Percentiles rank a stretch among this genome's conserved stretches.
Evolutionary conservation across 2,888 invertebrate species (phyloP).

Genomic region (Tholera decimalis): DNA sequence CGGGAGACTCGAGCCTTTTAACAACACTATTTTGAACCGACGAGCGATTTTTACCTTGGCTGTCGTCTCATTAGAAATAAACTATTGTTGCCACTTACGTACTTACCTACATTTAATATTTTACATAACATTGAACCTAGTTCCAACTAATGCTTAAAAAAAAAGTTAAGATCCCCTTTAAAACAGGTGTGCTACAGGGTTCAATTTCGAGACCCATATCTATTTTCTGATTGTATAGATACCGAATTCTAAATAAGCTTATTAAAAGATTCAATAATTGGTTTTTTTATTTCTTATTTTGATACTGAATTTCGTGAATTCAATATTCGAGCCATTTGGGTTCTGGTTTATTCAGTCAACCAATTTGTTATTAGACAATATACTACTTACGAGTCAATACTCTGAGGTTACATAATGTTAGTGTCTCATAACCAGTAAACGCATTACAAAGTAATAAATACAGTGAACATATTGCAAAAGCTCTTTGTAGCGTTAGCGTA

Average conservation of each 20-base stretch:
- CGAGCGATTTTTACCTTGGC: conserved; percentile 11
- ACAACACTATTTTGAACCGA: too few relatives aligned
- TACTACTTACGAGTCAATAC: conserved; percentile 5
- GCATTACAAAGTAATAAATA: conserved; percentile 26
- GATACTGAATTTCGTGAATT: too few relatives aligned
- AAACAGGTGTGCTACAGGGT: not conserved
- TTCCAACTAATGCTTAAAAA: not conserved
- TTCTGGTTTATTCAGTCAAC: conserved; percentile 1
- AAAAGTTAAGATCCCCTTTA: not conserved
- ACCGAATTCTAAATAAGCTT: not conserved
- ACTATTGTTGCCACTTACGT: not conserved
- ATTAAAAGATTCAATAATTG: not conserved
- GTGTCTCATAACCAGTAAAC: conserved; percentile 12
- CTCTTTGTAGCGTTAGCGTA: too few relatives aligned
- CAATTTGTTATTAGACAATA: conserved; percentile 13
- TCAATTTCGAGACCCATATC: not conserved
- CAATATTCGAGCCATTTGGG: too few relatives aligned
- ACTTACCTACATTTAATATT: not conserved
- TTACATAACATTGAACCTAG: not conserved
- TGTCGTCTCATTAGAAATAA: conserved; percentile 6
- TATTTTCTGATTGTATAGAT: not conserved
- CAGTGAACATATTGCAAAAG: conserved; percentile 19
- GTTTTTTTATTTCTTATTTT: not conserved
- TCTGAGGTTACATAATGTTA: conserved; percentile 30
- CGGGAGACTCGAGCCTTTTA: too few relatives aligned